Evolutionary conservation across 2,113 vertebrate species (phyloP), one percentile per base, ranked within the genome.

Genomic region (Psilopsiagon aymara): DNA sequence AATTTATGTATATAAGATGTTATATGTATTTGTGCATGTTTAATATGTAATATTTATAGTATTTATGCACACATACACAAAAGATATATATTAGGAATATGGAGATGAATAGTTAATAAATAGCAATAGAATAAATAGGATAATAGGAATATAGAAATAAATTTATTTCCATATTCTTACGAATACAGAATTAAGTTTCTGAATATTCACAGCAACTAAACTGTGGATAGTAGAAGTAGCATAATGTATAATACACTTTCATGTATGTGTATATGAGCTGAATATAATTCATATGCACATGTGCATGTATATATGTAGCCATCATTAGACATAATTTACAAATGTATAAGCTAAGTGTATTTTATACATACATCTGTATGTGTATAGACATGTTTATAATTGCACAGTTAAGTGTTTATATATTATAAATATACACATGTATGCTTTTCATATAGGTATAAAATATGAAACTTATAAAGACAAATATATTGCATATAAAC

Each of bases 21-120:
- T 10, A 11, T 8, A 2, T 27, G 10, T 33, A 23, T 29, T 63
- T 52, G 12, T 15, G 35, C 39, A 39, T 41, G 4, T 82, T 70
- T 86, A 69, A 20, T 35, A 20, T 49, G 0, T 7, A 17, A 8
- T 17, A 13, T 39, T 6, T 13, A 6, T 10, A 12, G 6, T 13
- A 6, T 10, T 14, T 31, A 6, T 41, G 43, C 43, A 53, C 62
- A 85, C 14, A 31, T 3, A 62, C 27, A 51, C 53, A 86, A 49
- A 47, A 33, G 14, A 18, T 0, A 11, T 1, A 1, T 29, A 29
- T 13, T 10, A 29, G 43, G n/a, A 24, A 9, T 2, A 9, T 0
- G 53, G 28, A 59, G 76, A 15, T 59, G 33, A 24, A 16, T 59
- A 59, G 33, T 59, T 35, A 59, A 59, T 35, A 35, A 59, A 59